Conservation (phyloP, 2,888 invertebrate genomes). For the Caenorhabditis sp. region DNA sequence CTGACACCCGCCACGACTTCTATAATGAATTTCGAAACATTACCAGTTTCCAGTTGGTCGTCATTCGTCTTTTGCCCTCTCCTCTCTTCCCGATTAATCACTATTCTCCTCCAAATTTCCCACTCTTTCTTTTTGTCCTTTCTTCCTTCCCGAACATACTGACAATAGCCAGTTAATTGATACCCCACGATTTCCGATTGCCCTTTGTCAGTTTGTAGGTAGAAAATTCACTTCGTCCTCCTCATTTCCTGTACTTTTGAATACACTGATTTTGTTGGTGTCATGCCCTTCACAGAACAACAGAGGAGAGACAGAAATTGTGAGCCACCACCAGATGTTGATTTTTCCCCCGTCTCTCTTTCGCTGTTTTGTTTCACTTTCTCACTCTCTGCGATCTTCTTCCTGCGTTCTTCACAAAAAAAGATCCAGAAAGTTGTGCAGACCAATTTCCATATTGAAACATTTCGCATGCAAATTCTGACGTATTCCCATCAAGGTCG, state of each 20-base stretch:
- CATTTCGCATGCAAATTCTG: slow-evolving; percentile 21
- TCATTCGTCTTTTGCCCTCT: slow-evolving; percentile 32
- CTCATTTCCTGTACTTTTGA: slow-evolving; percentile 29
- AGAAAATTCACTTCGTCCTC: slow-evolving; percentile 16
- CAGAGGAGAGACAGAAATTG: slow-evolving; percentile 14
- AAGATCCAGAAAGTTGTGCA: slow-evolving; percentile 37
- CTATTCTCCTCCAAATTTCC: slow-evolving; percentile 51
- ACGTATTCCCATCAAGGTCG: neutral
- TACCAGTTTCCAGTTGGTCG: slow-evolving; percentile 47
- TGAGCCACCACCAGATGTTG: slow-evolving; percentile 51
- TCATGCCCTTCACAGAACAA: slow-evolving; percentile 42
- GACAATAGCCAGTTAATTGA: slow-evolving; percentile 64
- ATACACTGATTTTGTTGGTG: slow-evolving; percentile 30
- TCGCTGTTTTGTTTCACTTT: slow-evolving; percentile 37
- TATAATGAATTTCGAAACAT: slow-evolving; percentile 42
- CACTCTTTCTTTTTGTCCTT: slow-evolving; percentile 20
- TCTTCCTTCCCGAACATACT: slow-evolving; percentile 39
- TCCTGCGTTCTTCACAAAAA: slow-evolving; percentile 3
- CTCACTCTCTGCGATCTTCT: slow-evolving; percentile 28
- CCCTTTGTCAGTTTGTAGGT: slow-evolving; percentile 52
- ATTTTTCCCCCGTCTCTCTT: slow-evolving; percentile 7
- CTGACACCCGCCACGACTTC: slow-evolving; percentile 11
- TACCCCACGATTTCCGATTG: slow-evolving; percentile 63
- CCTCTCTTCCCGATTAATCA: slow-evolving; percentile 58
- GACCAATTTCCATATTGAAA: slow-evolving; percentile 25